Evolutionary conservation across 2,113 vertebrate genomes (phyloP), one percentile per base, ranked within the genome.

Genomic region (Gobio gobio): DNA sequence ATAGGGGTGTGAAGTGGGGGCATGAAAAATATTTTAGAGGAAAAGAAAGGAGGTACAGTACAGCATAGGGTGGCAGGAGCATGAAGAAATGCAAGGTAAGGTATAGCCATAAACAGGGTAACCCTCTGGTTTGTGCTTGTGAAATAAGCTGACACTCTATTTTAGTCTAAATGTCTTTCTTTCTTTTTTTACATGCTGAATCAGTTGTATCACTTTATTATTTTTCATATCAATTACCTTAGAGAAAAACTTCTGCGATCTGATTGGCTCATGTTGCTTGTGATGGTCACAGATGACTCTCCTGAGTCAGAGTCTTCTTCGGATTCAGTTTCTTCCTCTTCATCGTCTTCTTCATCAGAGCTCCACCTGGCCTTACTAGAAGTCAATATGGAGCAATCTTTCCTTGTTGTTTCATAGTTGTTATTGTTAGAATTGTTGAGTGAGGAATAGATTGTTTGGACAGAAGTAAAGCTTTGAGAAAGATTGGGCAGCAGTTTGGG

Each of bases 301-400:
- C 91, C 94, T 5, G 94, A 95, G 61, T 95, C 94, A 2, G 94
- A 94, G 74, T 95, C 93, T 59, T 91, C 93, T 83, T 94, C 91
- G 3, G 93, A 94, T 3, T 93, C 92, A 4, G 74, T 84, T 13
- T 89, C 89, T 0, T 90, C 86, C 0, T 90, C 86, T 2, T 88
- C 82, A 5, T 90, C 84, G 5, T 87, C 87, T 61, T 20, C 89
- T 89, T 88, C 75, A 81, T 90, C 78, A 83, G 90, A 87, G 43
- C 89, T 93, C 86, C 90, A 89, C 49, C 91, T 90, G 29, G 90
- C 91, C 2, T 93, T 63, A 87, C 92, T 92, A 10, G 87, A 88
- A 12, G 87, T 64, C 51, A 91, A 13, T 78, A 74, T 76, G 33
- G 14, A 10, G 1, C n/a, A 13, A 81, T 84, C 77, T 12, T 86